Percentiles rank a stretch among this genome's conserved stretches.
Conservation (phyloP, 1,140 invertebrate genomes). For the Cyclina sinensis region DNA sequence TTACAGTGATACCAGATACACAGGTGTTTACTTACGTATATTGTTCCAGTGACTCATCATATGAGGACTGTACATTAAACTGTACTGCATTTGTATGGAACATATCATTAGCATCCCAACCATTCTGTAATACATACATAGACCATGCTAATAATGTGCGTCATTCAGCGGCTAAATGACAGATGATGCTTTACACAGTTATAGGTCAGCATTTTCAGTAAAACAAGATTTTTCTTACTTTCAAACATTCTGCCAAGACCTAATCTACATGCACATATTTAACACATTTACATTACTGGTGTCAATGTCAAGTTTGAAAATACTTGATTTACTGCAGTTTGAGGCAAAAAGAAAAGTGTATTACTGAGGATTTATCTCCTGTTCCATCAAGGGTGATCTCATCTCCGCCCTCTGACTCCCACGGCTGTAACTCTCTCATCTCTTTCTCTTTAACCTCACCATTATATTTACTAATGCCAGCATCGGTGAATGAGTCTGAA, state of each 20-base stretch:
- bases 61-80: conserved; percentile 95
- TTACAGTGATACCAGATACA: no score
- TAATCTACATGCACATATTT: no score
- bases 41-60: conserved; percentile 93
- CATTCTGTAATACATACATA: conserved; percentile 89
- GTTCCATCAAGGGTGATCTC: conserved; percentile 52
- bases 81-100: conserved; percentile 96
- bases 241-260: no score
- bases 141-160: no score
- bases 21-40: conserved; percentile 90
- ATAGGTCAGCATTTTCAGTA: no score
- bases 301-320: no score
- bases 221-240: no score
- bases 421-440: conserved; percentile 95
- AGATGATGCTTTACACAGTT: no score
- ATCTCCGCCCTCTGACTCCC: conserved; percentile 90
- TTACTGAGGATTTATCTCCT: conserved; percentile 57
- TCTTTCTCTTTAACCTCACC: conserved; percentile 92
- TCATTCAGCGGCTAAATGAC: no score
- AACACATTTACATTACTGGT: no score
- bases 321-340: no score
- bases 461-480: conserved; percentile 91
- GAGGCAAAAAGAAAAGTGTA: no score
- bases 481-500: conserved; percentile 90
- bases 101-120: conserved; percentile 98